Percentiles rank a stretch among this genome's conserved stretches.
Conservation (phyloP, 2,797 vertebrate genomes). For the Enteromius thamalakanensis region DNA sequence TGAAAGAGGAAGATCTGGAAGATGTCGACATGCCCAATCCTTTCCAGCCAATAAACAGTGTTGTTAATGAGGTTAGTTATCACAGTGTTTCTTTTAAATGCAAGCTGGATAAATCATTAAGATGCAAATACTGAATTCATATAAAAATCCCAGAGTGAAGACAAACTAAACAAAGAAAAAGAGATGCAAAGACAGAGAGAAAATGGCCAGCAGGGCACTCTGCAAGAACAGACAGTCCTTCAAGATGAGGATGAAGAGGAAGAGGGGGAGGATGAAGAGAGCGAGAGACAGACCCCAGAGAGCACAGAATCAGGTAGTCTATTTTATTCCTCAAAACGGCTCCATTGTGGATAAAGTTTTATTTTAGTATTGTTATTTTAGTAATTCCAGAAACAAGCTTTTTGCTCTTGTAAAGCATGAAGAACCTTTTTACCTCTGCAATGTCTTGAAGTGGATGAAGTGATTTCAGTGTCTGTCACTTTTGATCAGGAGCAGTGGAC, state of each 20-base stretch:
- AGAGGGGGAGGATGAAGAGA: slow-evolving; percentile 67
- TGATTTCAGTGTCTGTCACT: neutral
- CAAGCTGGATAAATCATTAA: neutral
- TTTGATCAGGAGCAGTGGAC: slow-evolving; percentile 66
- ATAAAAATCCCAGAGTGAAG: slow-evolving; percentile 78
- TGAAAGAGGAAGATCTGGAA: slow-evolving; percentile 72
- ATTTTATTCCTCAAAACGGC: neutral
- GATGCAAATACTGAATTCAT: slow-evolving; percentile 1
- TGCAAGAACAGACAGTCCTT: slow-evolving; percentile 47
- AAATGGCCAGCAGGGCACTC: neutral
- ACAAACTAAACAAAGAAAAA: slow-evolving; percentile 76
- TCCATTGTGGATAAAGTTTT: neutral
- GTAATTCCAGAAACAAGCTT: neutral
- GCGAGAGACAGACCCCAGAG: slow-evolving; percentile 77
- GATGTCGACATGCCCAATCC: slow-evolving; percentile 79
- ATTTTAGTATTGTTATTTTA: neutral
- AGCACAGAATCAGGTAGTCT: slow-evolving; percentile 77
- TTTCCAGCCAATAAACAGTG: slow-evolving; percentile 87
- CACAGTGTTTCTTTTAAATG: neutral
- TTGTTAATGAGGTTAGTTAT: slow-evolving; percentile 81
- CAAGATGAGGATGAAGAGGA: slow-evolving; percentile 71
- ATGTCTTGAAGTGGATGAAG: neutral
- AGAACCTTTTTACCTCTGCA: neutral
- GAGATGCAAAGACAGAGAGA: slow-evolving; percentile 72
- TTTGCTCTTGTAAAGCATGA: neutral